Percentiles rank a stretch among this genome's conserved stretches.
These are phyloP conservation scores for Syrmaticus mikado DNA, from an alignment of 2,113 vertebrate genomes.

Conservation along the genomic window DNA sequence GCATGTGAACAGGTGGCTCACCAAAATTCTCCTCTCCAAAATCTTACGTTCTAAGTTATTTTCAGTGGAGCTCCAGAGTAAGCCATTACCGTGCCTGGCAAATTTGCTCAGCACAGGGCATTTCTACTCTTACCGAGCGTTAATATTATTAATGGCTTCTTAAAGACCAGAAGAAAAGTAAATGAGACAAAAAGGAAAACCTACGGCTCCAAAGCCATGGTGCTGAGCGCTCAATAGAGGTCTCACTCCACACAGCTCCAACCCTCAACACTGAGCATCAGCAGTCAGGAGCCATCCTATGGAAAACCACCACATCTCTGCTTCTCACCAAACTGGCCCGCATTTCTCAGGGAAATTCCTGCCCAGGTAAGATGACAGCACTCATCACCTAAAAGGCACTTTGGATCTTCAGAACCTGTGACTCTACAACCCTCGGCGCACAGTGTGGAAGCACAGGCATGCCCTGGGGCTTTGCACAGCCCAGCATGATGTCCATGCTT, in stretches of 20 bases:
- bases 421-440: accelerated
- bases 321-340: accelerated
- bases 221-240: accelerated
- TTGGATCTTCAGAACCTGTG: not conserved
- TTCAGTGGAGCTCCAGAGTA: not conserved
- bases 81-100: not conserved
- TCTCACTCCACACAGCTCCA: accelerated
- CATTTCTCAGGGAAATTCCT: not conserved
- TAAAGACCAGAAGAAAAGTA: not conserved
- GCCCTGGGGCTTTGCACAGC: not conserved
- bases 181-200: not conserved
- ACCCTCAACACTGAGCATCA: accelerated
- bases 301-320: accelerated
- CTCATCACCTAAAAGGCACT: no score
- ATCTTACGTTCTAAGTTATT: not conserved
- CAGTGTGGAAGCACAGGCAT: not conserved
- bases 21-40: not conserved
- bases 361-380: accelerated
- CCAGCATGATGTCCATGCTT: accelerated
- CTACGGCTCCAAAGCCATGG: not conserved
- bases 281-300: not conserved
- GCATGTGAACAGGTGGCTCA: not conserved
- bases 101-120: not conserved
- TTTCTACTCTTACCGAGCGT: not conserved
- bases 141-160: not conserved